Evolutionary conservation across 2,797 vertebrate genomes (phyloP).

Genomic region (Crocodylus rhombifer): DNA sequence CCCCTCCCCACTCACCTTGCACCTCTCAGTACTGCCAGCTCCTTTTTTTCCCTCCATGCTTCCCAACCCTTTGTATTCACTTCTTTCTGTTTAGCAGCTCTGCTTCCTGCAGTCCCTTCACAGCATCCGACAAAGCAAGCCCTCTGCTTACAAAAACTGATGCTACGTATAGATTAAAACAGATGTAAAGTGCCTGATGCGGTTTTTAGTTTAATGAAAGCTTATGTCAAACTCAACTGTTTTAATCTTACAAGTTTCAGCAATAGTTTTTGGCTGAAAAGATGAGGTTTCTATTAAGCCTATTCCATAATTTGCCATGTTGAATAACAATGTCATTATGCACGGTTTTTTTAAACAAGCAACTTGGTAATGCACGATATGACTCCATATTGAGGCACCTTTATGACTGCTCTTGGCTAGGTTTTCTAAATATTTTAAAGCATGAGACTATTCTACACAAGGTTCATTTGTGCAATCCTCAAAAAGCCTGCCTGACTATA

Average conservation of each 20-base stretch:
- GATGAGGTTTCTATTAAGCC: neutral
- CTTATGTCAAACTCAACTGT: neutral
- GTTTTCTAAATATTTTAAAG: slow-evolving; percentile 38
- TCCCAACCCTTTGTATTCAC: too few relatives aligned
- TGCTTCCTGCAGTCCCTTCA: too few relatives aligned
- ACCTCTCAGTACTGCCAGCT: too few relatives aligned
- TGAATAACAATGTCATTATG: neutral
- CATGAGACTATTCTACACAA: neutral
- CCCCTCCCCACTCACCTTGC: too few relatives aligned
- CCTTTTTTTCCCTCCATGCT: too few relatives aligned
- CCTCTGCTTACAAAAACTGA: too few relatives aligned
- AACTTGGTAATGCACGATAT: neutral
- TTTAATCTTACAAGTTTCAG: neutral
- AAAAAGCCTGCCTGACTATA: slow-evolving; percentile 34
- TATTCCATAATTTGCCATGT: neutral
- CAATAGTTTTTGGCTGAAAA: neutral
- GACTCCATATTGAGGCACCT: slow-evolving; percentile 27
- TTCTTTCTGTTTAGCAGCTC: too few relatives aligned
- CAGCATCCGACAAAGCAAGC: too few relatives aligned
- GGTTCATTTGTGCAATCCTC: neutral
- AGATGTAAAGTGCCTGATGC: too few relatives aligned
- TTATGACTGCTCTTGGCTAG: slow-evolving; percentile 36
- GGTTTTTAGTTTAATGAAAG: neutral
- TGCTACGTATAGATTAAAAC: too few relatives aligned
- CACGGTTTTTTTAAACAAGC: neutral